Evolutionary conservation across 92 coral and sea anemone species (phyloP).

Genomic region (Micromussa lordhowensis): DNA sequence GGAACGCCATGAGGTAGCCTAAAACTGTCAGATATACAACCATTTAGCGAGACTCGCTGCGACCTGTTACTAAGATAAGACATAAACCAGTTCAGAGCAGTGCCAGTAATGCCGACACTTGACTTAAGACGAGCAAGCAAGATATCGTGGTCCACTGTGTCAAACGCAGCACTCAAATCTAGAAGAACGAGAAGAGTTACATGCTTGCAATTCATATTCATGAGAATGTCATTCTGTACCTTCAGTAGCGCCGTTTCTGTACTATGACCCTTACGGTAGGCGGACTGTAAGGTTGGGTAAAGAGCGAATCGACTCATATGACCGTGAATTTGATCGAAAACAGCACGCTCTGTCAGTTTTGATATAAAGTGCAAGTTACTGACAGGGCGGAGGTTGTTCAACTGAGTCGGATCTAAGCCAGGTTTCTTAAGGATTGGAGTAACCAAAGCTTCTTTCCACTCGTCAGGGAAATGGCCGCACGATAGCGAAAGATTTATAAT

Average conservation of each 20-base stretch:
- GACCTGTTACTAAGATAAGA: background rate
- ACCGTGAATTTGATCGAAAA: conserved; percentile 10
- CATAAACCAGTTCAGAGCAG: background rate
- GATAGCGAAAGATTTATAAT: background rate
- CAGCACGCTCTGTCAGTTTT: conserved; percentile 44
- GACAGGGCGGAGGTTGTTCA: too few species aligned
- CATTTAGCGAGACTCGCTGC: background rate
- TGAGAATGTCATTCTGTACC: conserved; percentile 20
- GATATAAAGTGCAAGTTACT: conserved; percentile 2
- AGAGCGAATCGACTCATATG: background rate
- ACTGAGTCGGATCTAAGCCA: background rate
- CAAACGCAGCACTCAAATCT: background rate
- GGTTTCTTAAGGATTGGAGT: conserved; percentile 11
- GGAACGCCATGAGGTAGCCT: background rate
- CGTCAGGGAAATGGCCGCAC: background rate
- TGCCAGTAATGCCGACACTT: background rate
- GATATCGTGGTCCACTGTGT: background rate
- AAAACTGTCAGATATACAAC: background rate
- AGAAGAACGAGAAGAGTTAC: conserved; percentile 38
- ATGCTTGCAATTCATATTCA: conserved; percentile 37
- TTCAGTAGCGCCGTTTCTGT: conserved; percentile 41
- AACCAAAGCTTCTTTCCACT: background rate
- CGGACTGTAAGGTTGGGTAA: conserved; percentile 42
- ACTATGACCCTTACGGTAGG: conserved; percentile 41
- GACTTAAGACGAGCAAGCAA: conserved; percentile 1